Percentiles rank a stretch among this genome's conserved stretches.
phyloP scores from a whole-genome alignment of 2,797 vertebrate genomes.

The Saxicola maurus region DNA sequence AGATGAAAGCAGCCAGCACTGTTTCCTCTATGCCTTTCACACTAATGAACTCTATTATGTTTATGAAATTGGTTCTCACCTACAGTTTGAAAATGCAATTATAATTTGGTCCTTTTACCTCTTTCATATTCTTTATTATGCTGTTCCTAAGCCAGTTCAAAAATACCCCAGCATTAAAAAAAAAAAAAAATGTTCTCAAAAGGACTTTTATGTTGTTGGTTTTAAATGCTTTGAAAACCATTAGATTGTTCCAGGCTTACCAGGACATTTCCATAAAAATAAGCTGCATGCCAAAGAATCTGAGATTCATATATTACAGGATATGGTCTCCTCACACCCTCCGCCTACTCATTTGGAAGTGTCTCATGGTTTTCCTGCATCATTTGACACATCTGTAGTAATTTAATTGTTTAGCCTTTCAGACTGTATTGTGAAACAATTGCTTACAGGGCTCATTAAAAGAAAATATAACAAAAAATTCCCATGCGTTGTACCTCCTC shows the following conservation, averaged over 20 bases:
- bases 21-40: not conserved
- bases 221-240: slow-evolving; percentile 32
- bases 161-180: not conserved
- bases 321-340: slow-evolving; percentile 62
- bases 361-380: slow-evolving; percentile 62
- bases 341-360: slow-evolving; percentile 59
- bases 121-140: not conserved
- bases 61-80: slow-evolving; percentile 24
- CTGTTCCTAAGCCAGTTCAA: not conserved
- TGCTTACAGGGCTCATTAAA: slow-evolving; percentile 54
- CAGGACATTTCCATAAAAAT: slow-evolving; percentile 45
- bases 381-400: slow-evolving; percentile 62
- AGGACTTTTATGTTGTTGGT: slow-evolving; percentile 10
- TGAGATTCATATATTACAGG: slow-evolving; percentile 58
- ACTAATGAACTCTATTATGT: slow-evolving; percentile 22
- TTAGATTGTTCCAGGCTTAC: slow-evolving; percentile 46
- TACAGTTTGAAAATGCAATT: not conserved
- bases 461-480: slow-evolving; percentile 50
- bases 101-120: not conserved
- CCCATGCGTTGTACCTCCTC: not conserved
- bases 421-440: slow-evolving; percentile 59
- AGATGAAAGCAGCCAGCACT: slow-evolving; percentile 14
- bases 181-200: not conserved
- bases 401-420: slow-evolving; percentile 60
- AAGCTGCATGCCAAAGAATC: slow-evolving; percentile 49